Percentiles rank a stretch among this genome's conserved stretches.
Evolutionary conservation across 2,113 vertebrate genomes (phyloP).

Genomic region (Anser brachyrhynchus): DNA sequence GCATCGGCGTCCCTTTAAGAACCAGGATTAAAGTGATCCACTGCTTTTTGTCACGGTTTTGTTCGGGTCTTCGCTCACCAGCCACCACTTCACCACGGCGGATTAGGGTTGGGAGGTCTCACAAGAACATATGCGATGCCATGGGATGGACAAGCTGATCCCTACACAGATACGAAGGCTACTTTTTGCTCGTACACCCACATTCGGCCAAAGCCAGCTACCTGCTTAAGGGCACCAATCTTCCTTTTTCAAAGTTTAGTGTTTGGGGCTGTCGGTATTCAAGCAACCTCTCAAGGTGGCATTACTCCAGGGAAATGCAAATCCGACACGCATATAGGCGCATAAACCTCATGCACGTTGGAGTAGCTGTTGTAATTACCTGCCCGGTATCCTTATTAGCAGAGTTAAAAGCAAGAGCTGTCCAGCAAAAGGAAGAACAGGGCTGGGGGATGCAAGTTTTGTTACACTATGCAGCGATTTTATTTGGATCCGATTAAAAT

Average conservation of each 20-base stretch:
- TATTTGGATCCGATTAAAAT: neutral
- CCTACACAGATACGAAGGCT: accelerated
- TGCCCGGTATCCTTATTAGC: neutral
- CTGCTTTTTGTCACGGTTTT: neutral
- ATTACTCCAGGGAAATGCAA: neutral
- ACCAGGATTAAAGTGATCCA: accelerated
- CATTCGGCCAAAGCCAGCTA: neutral
- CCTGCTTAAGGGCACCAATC: neutral
- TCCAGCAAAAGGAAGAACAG: neutral
- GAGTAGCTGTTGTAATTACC: neutral
- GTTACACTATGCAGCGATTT: neutral
- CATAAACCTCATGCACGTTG: too few species aligned
- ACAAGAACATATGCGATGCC: neutral
- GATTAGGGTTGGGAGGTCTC: neutral
- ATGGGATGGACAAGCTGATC: neutral
- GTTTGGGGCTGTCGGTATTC: neutral
- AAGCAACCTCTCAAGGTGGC: neutral
- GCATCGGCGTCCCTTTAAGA: accelerated
- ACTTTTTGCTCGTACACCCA: neutral
- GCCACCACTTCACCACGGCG: neutral
- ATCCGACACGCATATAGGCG: accelerated
- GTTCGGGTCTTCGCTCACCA: neutral
- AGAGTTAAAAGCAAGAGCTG: neutral
- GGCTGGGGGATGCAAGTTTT: neutral
- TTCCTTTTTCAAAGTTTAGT: neutral